Evolutionary conservation across 2,113 vertebrate genomes (phyloP), one percentile per base, ranked within the genome.

Genomic region (Cichladusa arquata): DNA sequence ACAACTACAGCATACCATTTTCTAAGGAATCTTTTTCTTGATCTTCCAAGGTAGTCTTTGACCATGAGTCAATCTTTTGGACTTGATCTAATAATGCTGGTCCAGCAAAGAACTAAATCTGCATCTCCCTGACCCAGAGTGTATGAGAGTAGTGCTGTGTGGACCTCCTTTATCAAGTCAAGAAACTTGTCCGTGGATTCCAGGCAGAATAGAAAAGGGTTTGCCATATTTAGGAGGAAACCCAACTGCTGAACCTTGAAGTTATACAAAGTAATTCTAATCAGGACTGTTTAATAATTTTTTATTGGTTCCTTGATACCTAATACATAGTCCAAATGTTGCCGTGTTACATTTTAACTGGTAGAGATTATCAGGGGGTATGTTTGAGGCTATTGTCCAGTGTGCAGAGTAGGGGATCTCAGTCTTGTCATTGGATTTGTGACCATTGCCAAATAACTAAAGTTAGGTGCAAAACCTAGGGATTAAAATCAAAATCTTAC

Each of bases 1-100:
- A 62, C 57, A 83, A 79, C 1, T 44, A 72, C 71, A 91, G 42
- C 76, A 86, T 67, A 88, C 33, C 24, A 1, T 93, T 95, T 90
- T 80, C 50, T 58, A 48, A 94, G 54, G 82, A 89, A 88, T 95
- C 25, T 33, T 92, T 93, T 81, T 88, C 69, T 88, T 89, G 69
- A 72, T 89, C 65, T 88, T 94, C 91, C 69, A 95, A 96, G 76
- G 78, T 67, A 93, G 93, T 90, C 67, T 96, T 50, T 95, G 64
- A 69, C 61, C 42, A 72, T 58, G 38, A 92, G n/a, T 53, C 64
- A 3, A 2, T 81, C 47, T 86, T 92, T 92, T 88, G 80, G 81
- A 79, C 53, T 91, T 53, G 9, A 44, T 82, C 57, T 83, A 58
- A 92, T 81, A 86, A 57, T 71, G 58, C 19, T 85, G 34, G 40